phyloP scores from a whole-genome alignment of 1,140 invertebrate genomes.

The Pogonomyrmex barbatus region DNA sequence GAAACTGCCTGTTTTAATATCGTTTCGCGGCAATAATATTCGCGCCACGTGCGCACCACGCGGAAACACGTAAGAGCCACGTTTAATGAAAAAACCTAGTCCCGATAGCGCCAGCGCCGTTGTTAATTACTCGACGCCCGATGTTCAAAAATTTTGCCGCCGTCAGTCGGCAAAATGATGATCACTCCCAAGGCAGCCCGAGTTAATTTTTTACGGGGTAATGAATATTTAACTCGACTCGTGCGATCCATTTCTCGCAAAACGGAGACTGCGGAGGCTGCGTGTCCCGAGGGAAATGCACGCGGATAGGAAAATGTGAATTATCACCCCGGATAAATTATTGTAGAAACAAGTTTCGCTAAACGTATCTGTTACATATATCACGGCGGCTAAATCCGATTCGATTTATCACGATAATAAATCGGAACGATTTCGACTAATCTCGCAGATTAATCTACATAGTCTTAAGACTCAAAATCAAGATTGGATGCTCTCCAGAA shows the following conservation, averaged over 20 bases:
- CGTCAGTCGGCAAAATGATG: background rate
- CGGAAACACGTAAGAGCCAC: conserved; percentile 8
- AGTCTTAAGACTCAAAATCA: background rate
- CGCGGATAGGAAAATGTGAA: background rate
- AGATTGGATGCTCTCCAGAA: background rate
- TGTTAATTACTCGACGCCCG: conserved; percentile 46
- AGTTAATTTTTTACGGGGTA: conserved; percentile 29
- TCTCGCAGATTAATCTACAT: conserved; percentile 42
- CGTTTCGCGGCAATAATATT: conserved; percentile 29
- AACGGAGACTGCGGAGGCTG: background rate
- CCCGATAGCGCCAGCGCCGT: conserved; percentile 6
- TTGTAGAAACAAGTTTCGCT: background rate
- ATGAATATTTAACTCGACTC: conserved; percentile 51
- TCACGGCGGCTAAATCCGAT: conserved; percentile 5
- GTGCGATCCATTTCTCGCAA: conserved; percentile 20
- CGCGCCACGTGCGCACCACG: conserved; percentile 42
- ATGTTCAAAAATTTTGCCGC: background rate
- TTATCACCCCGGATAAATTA: conserved; percentile 4
- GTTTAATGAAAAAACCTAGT: conserved; percentile 48
- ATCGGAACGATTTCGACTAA: conserved; percentile 36
- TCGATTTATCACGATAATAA: conserved; percentile 43
- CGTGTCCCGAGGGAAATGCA: conserved; percentile 17
- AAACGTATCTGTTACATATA: conserved; percentile 17
- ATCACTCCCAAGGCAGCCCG: background rate
- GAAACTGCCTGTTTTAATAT: conserved; percentile 10